phyloP scores from a whole-genome alignment of 1,140 invertebrate genomes.

The Ceratoteleas bidentatus region DNA sequence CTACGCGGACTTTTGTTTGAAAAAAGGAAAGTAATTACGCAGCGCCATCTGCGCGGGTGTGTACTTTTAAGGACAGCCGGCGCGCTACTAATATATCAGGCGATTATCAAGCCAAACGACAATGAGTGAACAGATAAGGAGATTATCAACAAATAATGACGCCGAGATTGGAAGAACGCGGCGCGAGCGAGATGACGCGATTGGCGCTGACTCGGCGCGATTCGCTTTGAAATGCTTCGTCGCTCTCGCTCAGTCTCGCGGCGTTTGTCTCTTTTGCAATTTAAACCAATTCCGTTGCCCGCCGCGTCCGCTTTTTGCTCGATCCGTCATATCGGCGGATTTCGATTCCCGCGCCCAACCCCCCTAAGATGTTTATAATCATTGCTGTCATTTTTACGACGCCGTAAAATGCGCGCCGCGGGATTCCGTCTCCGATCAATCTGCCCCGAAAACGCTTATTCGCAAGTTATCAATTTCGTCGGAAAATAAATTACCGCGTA shows the following conservation, averaged over 20 bases:
- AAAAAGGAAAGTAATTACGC: conserved; percentile 48
- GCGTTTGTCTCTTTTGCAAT: conserved; percentile 52
- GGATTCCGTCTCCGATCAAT: conserved; percentile 32
- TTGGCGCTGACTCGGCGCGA: conserved; percentile 61
- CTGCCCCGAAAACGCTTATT: conserved; percentile 29
- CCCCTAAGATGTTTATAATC: conserved; percentile 58
- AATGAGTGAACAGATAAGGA: conserved; percentile 44
- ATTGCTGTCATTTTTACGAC: conserved; percentile 51
- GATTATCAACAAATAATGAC: conserved; percentile 66
- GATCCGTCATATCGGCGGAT: conserved; percentile 26
- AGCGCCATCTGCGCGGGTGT: conserved; percentile 21
- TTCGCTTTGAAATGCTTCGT: conserved; percentile 53
- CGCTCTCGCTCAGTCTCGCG: conserved; percentile 14
- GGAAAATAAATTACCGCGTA: neutral
- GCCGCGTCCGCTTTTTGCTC: conserved; percentile 22
- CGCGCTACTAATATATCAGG: conserved; percentile 42
- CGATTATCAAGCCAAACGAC: conserved; percentile 44
- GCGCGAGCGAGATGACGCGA: conserved; percentile 43
- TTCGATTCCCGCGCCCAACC: conserved; percentile 5
- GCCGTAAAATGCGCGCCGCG: conserved; percentile 31
- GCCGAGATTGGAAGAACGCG: conserved; percentile 51
- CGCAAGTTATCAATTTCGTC: conserved; percentile 19
- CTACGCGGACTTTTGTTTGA: conserved; percentile 28
- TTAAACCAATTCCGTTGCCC: conserved; percentile 62
- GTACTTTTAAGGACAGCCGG: conserved; percentile 23